phyloP scores from a whole-genome alignment of 2,797 vertebrate genomes.

The Chaetophractus vellerosus region DNA sequence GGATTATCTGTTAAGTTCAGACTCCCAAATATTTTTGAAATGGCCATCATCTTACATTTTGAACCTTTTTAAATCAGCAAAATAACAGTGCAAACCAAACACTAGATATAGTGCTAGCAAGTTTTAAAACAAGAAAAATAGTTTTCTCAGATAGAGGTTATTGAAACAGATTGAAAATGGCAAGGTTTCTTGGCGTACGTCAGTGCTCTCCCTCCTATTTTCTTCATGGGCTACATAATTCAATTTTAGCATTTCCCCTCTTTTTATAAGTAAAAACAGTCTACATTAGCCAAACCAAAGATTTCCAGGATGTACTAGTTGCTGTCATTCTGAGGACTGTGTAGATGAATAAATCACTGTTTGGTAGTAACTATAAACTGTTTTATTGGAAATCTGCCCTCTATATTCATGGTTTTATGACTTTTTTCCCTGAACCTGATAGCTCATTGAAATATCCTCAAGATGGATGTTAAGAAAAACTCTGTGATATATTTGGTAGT shows the following conservation, averaged over 20 bases:
- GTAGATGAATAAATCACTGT: constrained; percentile 8
- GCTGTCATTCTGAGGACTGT: fast-evolving
- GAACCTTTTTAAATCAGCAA: constrained; percentile 38
- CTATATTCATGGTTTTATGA: background rate
- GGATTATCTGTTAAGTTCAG: background rate
- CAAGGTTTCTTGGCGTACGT: background rate
- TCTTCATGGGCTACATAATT: constrained; percentile 36
- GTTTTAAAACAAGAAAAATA: background rate
- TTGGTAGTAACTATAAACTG: background rate
- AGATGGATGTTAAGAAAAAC: constrained; percentile 22
- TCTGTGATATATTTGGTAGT: constrained; percentile 50
- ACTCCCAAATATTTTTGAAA: constrained; percentile 2
- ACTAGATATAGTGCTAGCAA: background rate
- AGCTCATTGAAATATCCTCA: constrained; percentile 56
- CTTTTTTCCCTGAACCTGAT: constrained; percentile 17
- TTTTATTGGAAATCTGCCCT: constrained; percentile 13
- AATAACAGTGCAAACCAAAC: background rate
- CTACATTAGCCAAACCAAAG: constrained; percentile 21
- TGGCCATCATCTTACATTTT: background rate
- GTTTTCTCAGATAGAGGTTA: background rate
- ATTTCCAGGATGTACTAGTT: constrained; percentile 49
- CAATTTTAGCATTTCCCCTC: constrained; percentile 54
- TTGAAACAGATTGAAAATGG: constrained; percentile 37
- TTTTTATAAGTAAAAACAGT: constrained; percentile 24
- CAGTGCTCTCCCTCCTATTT: background rate